Conservation (phyloP, 2,797 vertebrate genomes). For the Enteromius anoplus region DNA sequence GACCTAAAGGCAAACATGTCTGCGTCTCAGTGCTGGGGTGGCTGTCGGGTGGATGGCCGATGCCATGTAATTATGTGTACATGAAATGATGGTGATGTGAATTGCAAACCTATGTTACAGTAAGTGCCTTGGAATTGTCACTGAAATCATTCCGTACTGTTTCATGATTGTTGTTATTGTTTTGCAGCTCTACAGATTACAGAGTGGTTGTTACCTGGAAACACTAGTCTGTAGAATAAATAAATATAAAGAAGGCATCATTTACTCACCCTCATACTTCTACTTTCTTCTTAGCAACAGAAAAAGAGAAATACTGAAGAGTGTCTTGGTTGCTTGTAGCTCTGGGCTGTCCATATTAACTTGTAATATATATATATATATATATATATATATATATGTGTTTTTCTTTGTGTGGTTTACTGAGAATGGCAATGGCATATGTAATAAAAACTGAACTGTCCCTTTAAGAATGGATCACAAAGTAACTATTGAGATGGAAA, state of each 20-base stretch:
- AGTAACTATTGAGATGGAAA: slow-evolving; percentile 6
- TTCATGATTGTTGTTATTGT: slow-evolving; percentile 53
- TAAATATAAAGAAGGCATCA: neutral
- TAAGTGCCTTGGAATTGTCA: slow-evolving; percentile 33
- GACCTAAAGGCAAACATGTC: slow-evolving; percentile 37
- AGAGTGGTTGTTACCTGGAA: slow-evolving; percentile 23
- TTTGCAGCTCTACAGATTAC: slow-evolving; percentile 39
- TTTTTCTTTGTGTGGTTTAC: neutral
- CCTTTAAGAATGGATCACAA: neutral
- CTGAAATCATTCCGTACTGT: slow-evolving; percentile 37
- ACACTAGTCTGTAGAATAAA: slow-evolving; percentile 9
- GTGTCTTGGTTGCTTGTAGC: neutral
- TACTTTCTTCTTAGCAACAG: neutral
- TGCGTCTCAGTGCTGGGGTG: slow-evolving; percentile 4
- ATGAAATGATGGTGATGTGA: slow-evolving; percentile 26
- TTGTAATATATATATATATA: neutral
- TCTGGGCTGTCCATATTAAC: neutral
- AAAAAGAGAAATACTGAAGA: neutral
- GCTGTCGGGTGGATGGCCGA: neutral
- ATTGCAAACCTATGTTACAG: slow-evolving; percentile 31
- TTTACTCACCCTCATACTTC: neutral
- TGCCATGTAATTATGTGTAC: slow-evolving; percentile 47
- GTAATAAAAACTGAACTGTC: neutral
- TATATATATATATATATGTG: no score
- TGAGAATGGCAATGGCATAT: neutral